phyloP scores from a whole-genome alignment of 2,797 vertebrate genomes.

The Pygocentrus nattereri region DNA sequence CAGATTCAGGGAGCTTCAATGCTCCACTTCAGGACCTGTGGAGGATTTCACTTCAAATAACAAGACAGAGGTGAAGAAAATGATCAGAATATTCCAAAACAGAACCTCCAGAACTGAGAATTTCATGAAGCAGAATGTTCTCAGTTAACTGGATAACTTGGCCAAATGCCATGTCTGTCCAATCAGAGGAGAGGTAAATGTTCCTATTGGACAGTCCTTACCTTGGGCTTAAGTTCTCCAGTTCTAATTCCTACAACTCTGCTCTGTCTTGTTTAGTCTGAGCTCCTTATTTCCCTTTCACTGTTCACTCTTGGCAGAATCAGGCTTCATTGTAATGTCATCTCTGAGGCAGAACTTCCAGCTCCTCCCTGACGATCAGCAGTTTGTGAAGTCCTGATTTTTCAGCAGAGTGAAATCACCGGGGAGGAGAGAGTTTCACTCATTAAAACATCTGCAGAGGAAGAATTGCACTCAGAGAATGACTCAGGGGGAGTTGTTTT shows the following conservation, averaged over 20 bases:
- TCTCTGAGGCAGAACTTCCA: neutral
- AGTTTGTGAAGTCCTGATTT: slow-evolving; percentile 6
- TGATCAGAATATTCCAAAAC: too few species aligned
- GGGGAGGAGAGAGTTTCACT: neutral
- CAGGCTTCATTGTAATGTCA: neutral
- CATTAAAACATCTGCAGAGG: slow-evolving; percentile 33
- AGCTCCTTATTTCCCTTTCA: neutral
- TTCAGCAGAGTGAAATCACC: slow-evolving; percentile 1
- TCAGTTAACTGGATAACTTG: too few species aligned
- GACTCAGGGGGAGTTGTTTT: neutral
- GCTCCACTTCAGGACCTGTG: too few species aligned
- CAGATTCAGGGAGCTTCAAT: too few species aligned
- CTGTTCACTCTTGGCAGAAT: neutral
- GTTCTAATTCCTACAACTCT: neutral
- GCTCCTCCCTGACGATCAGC: neutral
- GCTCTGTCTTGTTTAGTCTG: slow-evolving; percentile 20
- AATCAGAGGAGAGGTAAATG: too few species aligned
- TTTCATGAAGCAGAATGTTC: too few species aligned
- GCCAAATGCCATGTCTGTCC: too few species aligned
- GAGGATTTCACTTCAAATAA: too few species aligned
- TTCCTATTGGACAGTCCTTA: too few species aligned
- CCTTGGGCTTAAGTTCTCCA: too few species aligned
- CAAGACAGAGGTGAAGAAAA: too few species aligned
- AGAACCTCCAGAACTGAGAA: too few species aligned
- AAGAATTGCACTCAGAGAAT: slow-evolving; percentile 20